Conservation (phyloP, 2,797 vertebrate genomes). For the Anguilla pacifica region DNA sequence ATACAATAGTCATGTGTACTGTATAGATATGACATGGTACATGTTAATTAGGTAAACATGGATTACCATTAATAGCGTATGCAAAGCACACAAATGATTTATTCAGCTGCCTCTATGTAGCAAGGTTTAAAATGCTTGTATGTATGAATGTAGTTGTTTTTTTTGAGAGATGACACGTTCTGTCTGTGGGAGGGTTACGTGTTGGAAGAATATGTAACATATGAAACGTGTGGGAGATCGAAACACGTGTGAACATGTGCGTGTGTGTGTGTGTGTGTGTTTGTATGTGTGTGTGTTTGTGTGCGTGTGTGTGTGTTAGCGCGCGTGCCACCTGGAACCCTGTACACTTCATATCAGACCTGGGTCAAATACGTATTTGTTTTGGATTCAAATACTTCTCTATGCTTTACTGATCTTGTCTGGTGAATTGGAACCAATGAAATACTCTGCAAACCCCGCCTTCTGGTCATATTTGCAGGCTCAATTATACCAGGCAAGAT, state of each 20-base stretch:
- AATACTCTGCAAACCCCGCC: too few species aligned
- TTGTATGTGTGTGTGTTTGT: constrained; percentile 17
- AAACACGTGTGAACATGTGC: constrained; percentile 51
- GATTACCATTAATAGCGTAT: too few species aligned
- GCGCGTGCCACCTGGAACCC: constrained; percentile 24
- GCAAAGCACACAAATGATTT: constrained; percentile 15
- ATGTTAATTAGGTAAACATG: too few species aligned
- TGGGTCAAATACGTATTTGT: too few species aligned
- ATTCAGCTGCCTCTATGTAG: constrained; percentile 41
- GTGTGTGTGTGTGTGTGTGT: constrained; percentile 49
- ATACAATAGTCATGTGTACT: neutral
- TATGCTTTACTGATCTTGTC: too few species aligned
- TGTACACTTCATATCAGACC: neutral
- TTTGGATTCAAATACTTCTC: too few species aligned
- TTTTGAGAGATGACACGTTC: constrained; percentile 9
- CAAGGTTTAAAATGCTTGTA: constrained; percentile 45
- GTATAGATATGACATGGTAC: neutral
- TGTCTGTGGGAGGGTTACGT: constrained; percentile 26
- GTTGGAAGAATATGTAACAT: constrained; percentile 43
- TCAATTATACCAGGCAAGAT: too few species aligned
- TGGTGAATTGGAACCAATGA: too few species aligned
- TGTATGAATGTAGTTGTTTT: constrained; percentile 33
- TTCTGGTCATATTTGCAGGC: too few species aligned
- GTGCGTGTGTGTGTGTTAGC: constrained; percentile 23
- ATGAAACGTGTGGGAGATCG: constrained; percentile 44